phyloP scores from a whole-genome alignment of 2,113 vertebrate genomes.

The Arenaria interpres region DNA sequence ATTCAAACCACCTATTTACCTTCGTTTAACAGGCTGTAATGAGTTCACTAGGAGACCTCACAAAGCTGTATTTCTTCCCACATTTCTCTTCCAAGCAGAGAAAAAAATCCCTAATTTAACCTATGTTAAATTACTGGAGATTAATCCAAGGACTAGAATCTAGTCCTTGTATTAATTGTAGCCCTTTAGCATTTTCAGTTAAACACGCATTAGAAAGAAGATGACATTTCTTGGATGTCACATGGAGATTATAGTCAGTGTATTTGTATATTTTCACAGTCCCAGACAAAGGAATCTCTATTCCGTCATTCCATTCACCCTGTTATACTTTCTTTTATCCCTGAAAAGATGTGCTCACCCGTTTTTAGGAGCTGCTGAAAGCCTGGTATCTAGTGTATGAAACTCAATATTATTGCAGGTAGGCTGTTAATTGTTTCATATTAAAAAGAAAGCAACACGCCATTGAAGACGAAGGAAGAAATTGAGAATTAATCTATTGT shows the following conservation, averaged over 20 bases:
- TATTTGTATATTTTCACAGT: not conserved
- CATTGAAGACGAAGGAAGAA: accelerated
- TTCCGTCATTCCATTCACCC: not conserved
- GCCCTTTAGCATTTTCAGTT: not conserved
- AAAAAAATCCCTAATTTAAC: not conserved
- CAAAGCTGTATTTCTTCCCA: not conserved
- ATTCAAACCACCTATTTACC: accelerated
- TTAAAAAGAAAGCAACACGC: not conserved
- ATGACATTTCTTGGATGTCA: not conserved
- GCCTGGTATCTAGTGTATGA: accelerated
- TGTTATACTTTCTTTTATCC: not conserved
- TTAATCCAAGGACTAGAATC: too few species aligned
- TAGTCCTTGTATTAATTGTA: not conserved
- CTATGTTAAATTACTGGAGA: not conserved
- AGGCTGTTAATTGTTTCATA: not conserved
- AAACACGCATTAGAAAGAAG: accelerated
- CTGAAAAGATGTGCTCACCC: not conserved
- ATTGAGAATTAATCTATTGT: not conserved
- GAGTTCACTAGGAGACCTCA: accelerated
- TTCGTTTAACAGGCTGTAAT: not conserved
- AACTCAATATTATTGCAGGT: not conserved
- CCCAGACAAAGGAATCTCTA: accelerated
- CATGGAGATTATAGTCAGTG: not conserved
- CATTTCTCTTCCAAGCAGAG: not conserved
- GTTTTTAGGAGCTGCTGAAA: not conserved